Base-by-base conservation (phyloP, 37 sponge, comb jelly and placozoan genomes). In the Cliona cf. orientalis region DNA sequence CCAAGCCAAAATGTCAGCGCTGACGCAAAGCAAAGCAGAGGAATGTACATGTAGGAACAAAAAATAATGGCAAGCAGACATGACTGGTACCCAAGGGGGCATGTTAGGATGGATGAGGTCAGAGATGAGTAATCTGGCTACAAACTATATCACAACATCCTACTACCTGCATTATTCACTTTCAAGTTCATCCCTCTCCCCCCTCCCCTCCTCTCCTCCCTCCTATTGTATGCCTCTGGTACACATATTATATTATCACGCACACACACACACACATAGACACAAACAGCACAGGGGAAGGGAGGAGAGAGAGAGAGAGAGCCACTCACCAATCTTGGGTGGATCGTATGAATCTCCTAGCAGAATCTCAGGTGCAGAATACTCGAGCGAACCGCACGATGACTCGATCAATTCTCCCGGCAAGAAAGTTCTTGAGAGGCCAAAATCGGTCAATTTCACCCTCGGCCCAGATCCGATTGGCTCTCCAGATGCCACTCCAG, bases 321-420 rank as follows among this genome's bases (percentile, higher is more conserved):
- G 9, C 19, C 19, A 80, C 92, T 78, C 33, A 98, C 96, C 99
- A 23, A 94, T 81, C 44, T 91, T 86, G 2, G 96, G 99, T 1
- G 89, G 93, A 66, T 93, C 91, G 75, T 98, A 98, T 11, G 85
- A 87, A 58, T 98, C 99, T 36, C 96, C 96, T 23, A 95, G 84
- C 3, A 98, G 86, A 33, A 98, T 93, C 72, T 98, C 99, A 5
- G 99, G 99, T 21, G 99, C 99, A 22, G 99, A 93, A 66, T 98
- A 98, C 58, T 93, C 91, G 66, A 96, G 77, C 9, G 95, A 94
- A 5, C 99, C 99, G 83, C 96, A 96, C 3, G 91, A 86, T 12
- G 99, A 94, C 66, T 87, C 90, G 45, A 98, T 79, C 86, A 93
- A 86, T 71, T 98, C 92, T 31, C 96, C 99, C 12, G 99, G 99